A percentile compares a stretch with the other conserved stretches of the same genome.
These are phyloP conservation scores for Callyntrura sp. DNA, from an alignment of 2,888 invertebrate species.

Conservation along the genomic window DNA sequence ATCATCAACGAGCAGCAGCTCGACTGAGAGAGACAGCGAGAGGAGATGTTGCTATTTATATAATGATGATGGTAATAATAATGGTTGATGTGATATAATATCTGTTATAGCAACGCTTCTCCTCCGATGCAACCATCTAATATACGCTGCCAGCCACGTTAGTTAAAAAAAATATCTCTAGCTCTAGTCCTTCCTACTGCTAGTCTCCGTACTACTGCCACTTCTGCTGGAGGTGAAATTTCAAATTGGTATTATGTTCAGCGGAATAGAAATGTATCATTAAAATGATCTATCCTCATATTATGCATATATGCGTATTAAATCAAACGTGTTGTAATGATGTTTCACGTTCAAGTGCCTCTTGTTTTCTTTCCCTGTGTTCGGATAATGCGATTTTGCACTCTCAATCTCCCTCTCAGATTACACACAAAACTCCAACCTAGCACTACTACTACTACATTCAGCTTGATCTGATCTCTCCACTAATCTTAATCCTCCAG, in stretches of 20 bases:
- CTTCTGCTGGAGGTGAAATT: constrained; percentile 49
- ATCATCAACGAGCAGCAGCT: too few species aligned
- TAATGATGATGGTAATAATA: neutral
- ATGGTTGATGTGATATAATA: neutral
- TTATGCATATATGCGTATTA: neutral
- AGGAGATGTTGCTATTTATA: constrained; percentile 24
- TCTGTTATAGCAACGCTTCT: too few species aligned
- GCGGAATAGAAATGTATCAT: constrained; percentile 50
- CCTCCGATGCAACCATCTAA: too few species aligned
- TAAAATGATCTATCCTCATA: constrained; percentile 5
- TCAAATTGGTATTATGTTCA: constrained; percentile 32
- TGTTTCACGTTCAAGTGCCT: neutral
- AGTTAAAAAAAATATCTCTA: too few species aligned
- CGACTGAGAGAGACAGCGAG: neutral
- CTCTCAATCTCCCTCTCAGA: neutral
- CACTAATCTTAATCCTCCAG: neutral
- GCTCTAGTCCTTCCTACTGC: neutral
- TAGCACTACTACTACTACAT: too few species aligned
- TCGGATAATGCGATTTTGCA: neutral
- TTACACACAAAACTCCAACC: neutral
- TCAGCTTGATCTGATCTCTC: neutral
- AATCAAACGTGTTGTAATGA: constrained; percentile 1
- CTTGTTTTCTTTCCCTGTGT: neutral
- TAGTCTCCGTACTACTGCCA: neutral
- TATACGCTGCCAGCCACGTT: too few species aligned